These are phyloP conservation scores for Parasteatoda lunata DNA, from an alignment of 2,888 invertebrate genomes.

Conservation along the genomic window DNA sequence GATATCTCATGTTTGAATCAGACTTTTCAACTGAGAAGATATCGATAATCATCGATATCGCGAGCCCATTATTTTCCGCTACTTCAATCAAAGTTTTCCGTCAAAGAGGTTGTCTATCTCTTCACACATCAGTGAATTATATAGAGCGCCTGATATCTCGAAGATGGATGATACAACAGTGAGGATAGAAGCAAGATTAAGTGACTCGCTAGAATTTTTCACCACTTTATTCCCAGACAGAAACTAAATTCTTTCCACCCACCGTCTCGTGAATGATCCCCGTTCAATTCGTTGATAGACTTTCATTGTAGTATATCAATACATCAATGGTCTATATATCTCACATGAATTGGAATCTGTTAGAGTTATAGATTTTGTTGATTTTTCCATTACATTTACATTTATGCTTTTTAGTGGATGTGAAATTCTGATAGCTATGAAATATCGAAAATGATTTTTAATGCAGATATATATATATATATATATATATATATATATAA, in stretches of 20 bases:
- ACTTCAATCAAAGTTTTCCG: no score
- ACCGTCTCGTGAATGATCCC: constrained; percentile 8
- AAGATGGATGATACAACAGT: constrained; percentile 46
- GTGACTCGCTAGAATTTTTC: constrained; percentile 29
- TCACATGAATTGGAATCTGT: constrained; percentile 55
- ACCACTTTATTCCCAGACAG: constrained; percentile 4
- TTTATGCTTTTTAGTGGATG: no score
- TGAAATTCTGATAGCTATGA: no score
- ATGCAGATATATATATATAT: no score
- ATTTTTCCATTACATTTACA: no score
- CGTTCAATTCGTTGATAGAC: background rate
- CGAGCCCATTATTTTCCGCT: no score
- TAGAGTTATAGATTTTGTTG: constrained; percentile 52
- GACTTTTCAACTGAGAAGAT: no score
- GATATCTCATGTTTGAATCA: no score
- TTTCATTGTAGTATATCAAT: constrained; percentile 43
- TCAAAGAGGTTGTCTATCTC: no score
- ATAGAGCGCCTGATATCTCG: constrained; percentile 59
- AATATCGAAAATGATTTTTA: no score
- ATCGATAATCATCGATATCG: no score
- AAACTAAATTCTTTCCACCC: constrained; percentile 16
- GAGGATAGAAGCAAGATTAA: constrained; percentile 45
- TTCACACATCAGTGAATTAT: constrained; percentile 27
- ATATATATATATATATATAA: no score
- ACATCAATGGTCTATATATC: constrained; percentile 60